phyloP scores from a whole-genome alignment of 2,113 vertebrate species.

The Sciurus niger region DNA sequence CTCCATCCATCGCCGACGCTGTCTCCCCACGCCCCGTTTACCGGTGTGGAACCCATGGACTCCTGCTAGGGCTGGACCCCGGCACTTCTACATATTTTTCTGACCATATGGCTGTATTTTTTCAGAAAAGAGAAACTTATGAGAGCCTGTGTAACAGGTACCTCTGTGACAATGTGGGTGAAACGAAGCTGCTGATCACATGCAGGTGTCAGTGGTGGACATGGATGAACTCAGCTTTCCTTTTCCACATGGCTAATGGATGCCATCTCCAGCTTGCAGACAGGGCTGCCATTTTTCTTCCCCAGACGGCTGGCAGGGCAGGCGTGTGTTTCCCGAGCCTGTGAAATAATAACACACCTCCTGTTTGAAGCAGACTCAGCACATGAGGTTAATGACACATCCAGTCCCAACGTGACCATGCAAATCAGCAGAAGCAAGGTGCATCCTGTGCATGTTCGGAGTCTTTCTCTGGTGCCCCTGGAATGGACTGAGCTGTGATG shows the following conservation, averaged over 20 bases:
- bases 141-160: background rate
- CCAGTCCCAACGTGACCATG: background rate
- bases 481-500: background rate
- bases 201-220: background rate
- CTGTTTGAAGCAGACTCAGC: conserved; percentile 44
- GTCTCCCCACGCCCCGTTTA: no score
- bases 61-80: no score
- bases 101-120: background rate
- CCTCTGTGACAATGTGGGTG: background rate
- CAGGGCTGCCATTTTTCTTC: conserved; percentile 31
- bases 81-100: background rate
- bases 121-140: conserved; percentile 51
- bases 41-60: no score
- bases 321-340: background rate
- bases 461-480: background rate
- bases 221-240: background rate
- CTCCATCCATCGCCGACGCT: no score
- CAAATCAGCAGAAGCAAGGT: conserved; percentile 36
- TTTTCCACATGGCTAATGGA: background rate
- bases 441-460: background rate
- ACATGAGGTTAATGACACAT: conserved; percentile 6
- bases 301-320: background rate
- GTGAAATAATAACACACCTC: background rate
- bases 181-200: fast-evolving
- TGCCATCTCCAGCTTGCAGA: background rate